A percentile compares a stretch with the other conserved stretches of the same genome.
Evolutionary conservation across 2,113 vertebrate species (phyloP).

Genomic region (Cyanocitta stelleri): DNA sequence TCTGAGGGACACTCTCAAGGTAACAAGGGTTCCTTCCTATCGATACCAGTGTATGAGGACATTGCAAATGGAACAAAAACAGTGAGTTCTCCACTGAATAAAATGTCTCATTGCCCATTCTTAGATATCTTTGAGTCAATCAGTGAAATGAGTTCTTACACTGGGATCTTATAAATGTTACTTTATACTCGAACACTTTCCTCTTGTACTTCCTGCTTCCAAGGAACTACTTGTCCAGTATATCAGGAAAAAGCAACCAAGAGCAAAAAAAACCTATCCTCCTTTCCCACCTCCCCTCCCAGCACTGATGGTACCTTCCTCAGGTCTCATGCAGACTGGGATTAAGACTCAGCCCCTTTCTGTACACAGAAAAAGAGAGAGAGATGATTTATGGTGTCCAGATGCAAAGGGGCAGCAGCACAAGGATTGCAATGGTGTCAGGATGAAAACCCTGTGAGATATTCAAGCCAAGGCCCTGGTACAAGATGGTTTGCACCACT

Average conservation of each 20-base stretch:
- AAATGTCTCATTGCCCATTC: background rate
- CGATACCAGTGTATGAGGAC: background rate
- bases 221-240: background rate
- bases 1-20: background rate
- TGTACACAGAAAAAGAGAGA: background rate
- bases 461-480: background rate
- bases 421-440: background rate
- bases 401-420: background rate
- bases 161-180: background rate
- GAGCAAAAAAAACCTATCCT: background rate
- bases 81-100: background rate
- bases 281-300: background rate
- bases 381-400: accelerated
- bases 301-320: background rate
- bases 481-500: background rate
- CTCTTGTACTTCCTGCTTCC: background rate
- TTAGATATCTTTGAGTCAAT: background rate
- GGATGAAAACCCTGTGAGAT: background rate
- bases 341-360: background rate
- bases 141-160: background rate
- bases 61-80: background rate
- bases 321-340: background rate
- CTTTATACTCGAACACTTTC: background rate
- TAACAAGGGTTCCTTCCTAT: background rate
- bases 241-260: background rate